These are phyloP conservation scores for Syritta pipiens DNA, from an alignment of 2,888 invertebrate genomes.

Conservation along the genomic window DNA sequence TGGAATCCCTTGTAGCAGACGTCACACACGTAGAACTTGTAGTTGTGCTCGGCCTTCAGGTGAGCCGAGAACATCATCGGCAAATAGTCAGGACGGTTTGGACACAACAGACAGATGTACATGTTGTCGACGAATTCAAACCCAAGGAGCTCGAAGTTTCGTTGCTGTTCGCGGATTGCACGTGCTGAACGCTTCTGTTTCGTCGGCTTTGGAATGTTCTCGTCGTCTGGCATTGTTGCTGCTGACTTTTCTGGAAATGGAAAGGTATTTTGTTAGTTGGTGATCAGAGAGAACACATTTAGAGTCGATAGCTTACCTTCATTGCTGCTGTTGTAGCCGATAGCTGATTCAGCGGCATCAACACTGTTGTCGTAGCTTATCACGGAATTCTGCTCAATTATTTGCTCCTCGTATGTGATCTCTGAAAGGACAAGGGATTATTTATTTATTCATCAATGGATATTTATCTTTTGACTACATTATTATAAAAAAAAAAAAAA, in stretches of 20 bases:
- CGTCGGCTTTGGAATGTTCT: neutral
- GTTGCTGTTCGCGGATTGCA: slow-evolving; percentile 14
- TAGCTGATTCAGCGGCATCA: slow-evolving; percentile 32
- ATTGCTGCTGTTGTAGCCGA: slow-evolving; percentile 35
- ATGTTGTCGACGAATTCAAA: slow-evolving; percentile 77
- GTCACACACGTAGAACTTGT: slow-evolving; percentile 85
- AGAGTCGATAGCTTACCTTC: slow-evolving; percentile 8
- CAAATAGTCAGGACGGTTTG: slow-evolving; percentile 79
- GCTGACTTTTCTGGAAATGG: slow-evolving; percentile 8
- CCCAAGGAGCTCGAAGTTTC: slow-evolving; percentile 7
- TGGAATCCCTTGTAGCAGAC: slow-evolving; percentile 84
- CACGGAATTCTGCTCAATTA: slow-evolving; percentile 56
- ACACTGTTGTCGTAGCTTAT: slow-evolving; percentile 48
- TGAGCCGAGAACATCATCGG: slow-evolving; percentile 83
- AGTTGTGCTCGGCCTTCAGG: slow-evolving; percentile 82
- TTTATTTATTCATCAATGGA: no score
- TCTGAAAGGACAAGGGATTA: slow-evolving; percentile 56
- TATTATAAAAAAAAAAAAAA: no score
- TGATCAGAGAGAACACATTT: neutral
- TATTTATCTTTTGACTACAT: no score
- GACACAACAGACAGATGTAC: slow-evolving; percentile 80
- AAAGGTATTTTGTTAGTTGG: neutral
- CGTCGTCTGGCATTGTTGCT: slow-evolving; percentile 3
- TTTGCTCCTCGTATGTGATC: slow-evolving; percentile 58
- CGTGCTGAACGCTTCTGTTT: slow-evolving; percentile 36